These are phyloP conservation scores for Gallirallus australis DNA, from an alignment of 2,797 vertebrate genomes.

Conservation along the genomic window DNA sequence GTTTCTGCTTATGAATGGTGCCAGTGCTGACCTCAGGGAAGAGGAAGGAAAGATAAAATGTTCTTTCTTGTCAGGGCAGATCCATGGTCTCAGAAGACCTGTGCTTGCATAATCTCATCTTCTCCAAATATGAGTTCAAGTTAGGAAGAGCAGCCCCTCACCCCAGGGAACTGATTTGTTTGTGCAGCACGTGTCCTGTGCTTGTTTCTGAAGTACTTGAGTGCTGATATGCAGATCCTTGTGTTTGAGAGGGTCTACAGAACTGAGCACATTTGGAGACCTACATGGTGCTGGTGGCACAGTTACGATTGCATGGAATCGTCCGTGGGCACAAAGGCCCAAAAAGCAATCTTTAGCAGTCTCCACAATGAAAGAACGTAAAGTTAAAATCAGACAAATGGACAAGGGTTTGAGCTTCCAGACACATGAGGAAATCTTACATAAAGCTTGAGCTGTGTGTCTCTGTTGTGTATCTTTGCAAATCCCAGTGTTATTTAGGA, in stretches of 20 bases:
- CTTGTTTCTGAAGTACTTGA: background rate
- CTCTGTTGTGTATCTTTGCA: background rate
- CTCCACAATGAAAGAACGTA: background rate
- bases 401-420: background rate
- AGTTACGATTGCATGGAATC: background rate
- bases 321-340: background rate
- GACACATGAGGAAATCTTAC: background rate
- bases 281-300: rapidly evolving
- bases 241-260: background rate
- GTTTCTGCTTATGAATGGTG: background rate
- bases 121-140: background rate
- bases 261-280: background rate
- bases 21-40: background rate
- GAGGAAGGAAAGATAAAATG: background rate
- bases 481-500: background rate
- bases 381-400: background rate
- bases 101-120: background rate
- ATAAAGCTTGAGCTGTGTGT: background rate
- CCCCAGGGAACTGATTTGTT: background rate
- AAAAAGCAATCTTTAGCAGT: background rate
- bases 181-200: background rate
- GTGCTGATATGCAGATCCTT: background rate
- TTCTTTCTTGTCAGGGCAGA: constrained; percentile 24
- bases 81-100: background rate
- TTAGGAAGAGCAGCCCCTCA: background rate